Conservation (phyloP, 2,888 invertebrate genomes). For the Heliconius cydno region DNA sequence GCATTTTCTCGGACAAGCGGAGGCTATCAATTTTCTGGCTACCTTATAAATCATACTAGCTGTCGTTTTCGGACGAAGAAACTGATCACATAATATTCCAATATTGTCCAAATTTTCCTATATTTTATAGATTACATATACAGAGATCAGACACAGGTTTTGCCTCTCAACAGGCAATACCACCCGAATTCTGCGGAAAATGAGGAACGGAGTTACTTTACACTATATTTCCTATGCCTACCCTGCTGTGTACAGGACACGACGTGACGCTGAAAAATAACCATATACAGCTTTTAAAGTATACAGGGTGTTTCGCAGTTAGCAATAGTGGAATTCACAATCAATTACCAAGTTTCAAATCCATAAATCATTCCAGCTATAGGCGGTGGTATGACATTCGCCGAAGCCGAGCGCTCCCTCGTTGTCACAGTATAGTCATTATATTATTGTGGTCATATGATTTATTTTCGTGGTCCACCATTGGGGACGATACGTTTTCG, state of each 20-base stretch:
- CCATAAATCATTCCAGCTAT: slow-evolving; percentile 60
- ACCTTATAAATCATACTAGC: slow-evolving; percentile 75
- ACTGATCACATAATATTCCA: slow-evolving; percentile 59
- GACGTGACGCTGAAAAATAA: too few species aligned
- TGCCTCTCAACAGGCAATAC: too few species aligned
- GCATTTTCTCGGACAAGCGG: slow-evolving; percentile 52
- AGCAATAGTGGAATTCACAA: slow-evolving; percentile 50
- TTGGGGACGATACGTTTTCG: not conserved
- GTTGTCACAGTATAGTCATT: slow-evolving; percentile 35
- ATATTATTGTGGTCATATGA: slow-evolving; percentile 31
- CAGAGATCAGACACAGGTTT: too few species aligned
- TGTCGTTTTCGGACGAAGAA: slow-evolving; percentile 60
- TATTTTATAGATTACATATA: not conserved
- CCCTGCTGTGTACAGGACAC: too few species aligned
- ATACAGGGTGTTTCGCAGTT: not conserved
- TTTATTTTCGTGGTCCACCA: slow-evolving; percentile 23
- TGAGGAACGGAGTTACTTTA: too few species aligned
- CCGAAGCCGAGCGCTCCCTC: slow-evolving; percentile 32
- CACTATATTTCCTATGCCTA: too few species aligned
- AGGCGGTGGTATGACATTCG: slow-evolving; percentile 32
- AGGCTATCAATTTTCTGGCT: slow-evolving; percentile 74
- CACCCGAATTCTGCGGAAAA: too few species aligned
- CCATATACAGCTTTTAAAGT: not conserved
- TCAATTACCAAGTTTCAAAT: slow-evolving; percentile 60
- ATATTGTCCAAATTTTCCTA: slow-evolving; percentile 43